A percentile compares a stretch with the other conserved stretches of the same genome.
Conservation (phyloP, 2,113 vertebrate genomes). For the Cavia aperea region DNA sequence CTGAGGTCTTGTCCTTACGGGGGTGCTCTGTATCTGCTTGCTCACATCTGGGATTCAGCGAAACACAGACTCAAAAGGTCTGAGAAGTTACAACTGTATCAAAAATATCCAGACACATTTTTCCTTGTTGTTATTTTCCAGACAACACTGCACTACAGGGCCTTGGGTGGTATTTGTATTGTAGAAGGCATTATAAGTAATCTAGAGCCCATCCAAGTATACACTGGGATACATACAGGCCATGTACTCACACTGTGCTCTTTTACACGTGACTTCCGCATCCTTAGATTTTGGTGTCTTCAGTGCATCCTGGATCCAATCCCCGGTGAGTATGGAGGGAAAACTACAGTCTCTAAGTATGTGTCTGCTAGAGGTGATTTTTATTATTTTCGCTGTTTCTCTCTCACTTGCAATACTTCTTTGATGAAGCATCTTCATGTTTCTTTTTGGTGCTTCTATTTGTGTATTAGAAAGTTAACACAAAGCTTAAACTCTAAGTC, state of each 20-base stretch:
- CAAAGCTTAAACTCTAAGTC: not conserved
- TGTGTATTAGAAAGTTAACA: not conserved
- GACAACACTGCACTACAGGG: too few species aligned
- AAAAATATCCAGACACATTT: fast-evolving
- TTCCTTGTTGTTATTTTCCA: not conserved
- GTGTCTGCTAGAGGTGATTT: not conserved
- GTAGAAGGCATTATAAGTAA: not conserved
- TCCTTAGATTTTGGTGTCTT: not conserved
- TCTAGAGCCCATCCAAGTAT: not conserved
- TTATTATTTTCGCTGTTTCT: not conserved
- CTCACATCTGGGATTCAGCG: too few species aligned
- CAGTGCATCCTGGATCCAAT: not conserved
- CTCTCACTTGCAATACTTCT: not conserved
- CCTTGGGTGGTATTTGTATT: not conserved
- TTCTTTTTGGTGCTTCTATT: not conserved
- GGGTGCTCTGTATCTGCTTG: not conserved
- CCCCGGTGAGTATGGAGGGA: too few species aligned
- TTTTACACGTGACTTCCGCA: fast-evolving
- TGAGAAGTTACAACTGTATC: not conserved
- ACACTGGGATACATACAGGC: fast-evolving
- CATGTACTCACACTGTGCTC: too few species aligned
- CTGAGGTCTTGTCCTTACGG: not conserved
- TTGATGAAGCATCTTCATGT: not conserved
- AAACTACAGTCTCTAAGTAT: not conserved
- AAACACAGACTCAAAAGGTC: too few species aligned